Evolutionary conservation across 2,797 vertebrate species (phyloP), one percentile per base, ranked within the genome.

Genomic region (Argyrosomus regius): DNA sequence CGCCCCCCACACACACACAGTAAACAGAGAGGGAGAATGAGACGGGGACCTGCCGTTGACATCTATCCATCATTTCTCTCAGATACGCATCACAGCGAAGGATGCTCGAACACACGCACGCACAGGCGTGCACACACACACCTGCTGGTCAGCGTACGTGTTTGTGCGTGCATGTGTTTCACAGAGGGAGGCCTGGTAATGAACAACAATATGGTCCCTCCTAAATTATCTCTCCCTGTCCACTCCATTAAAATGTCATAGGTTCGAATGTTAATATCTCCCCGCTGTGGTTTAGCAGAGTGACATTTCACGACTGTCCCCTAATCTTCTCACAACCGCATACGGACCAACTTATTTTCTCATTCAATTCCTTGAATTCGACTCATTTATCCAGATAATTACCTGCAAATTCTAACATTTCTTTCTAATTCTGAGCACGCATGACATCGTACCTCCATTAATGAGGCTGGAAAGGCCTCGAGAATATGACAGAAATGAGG

Each of bases 1-100:
- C 67, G 18, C 1, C 52, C 52, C 50, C 59, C 64, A 63, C 58
- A 56, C 77, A 28, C 63, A 84, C 77, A 75, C 59, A 59, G 69
- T 64, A 81, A 79, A 84, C 66, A 73, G 63, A 60, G 31, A 50
- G 41, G 69, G 74, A 35, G 80, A 81, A 53, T 45, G 80, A 80
- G 81, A 64, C 18, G 50, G 74, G 89, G 91, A 92, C 89, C 91
- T 80, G 70, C 24, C 22, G 4, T 63, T 93, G 91, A 93, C 90
- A 92, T 84, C 86, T 84, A 93, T 94, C 91, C 87, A 94, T 94
- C 92, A 94, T 84, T 76, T 88, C 58, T 81, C 59, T 66, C 81
- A 26, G 61, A 67, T 60, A 56, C 79, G 56, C 75, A 53, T 60
- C 5, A 18, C 7, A 39, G 70, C 62, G 41, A 61, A 69, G 43